Percentiles rank a stretch among this genome's conserved stretches.
Conservation (phyloP, 2,888 invertebrate genomes). For the Chrysina gloriosa region DNA sequence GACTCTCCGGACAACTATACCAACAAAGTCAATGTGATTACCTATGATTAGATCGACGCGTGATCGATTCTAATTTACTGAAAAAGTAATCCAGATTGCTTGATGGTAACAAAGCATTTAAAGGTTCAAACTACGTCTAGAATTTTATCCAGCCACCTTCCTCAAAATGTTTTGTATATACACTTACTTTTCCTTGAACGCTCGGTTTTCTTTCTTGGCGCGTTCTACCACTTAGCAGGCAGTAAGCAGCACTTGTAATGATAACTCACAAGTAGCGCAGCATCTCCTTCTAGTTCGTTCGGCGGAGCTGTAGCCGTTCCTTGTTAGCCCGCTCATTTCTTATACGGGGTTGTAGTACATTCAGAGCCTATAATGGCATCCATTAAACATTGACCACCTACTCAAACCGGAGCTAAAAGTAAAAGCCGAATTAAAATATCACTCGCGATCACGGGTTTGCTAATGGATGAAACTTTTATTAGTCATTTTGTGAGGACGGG, state of each 20-base stretch:
- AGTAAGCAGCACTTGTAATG: constrained; percentile 52
- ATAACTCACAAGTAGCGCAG: constrained; percentile 44
- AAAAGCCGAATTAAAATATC: constrained; percentile 57
- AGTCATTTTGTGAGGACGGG: constrained; percentile 40
- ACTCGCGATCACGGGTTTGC: constrained; percentile 53
- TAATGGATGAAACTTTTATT: constrained; percentile 53
- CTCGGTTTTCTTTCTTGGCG: constrained; percentile 33
- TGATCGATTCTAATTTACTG: too few relatives aligned
- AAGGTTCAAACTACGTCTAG: not conserved
- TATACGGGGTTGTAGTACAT: constrained; percentile 46
- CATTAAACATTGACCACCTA: constrained; percentile 56
- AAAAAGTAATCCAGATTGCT: too few relatives aligned
- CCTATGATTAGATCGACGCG: too few relatives aligned
- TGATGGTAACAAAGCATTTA: too few relatives aligned
- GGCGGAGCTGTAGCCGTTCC: constrained; percentile 18
- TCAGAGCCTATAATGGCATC: constrained; percentile 55
- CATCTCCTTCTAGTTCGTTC: constrained; percentile 41
- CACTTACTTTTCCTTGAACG: not conserved
- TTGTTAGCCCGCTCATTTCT: constrained; percentile 46
- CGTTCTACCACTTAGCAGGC: constrained; percentile 52
- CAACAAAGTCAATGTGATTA: too few relatives aligned
- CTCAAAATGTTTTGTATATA: not conserved
- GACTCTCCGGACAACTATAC: too few relatives aligned
- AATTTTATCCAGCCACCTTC: not conserved
- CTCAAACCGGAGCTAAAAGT: constrained; percentile 52